Conservation (phyloP, 2,113 vertebrate species). For the Proteles cristata region DNA sequence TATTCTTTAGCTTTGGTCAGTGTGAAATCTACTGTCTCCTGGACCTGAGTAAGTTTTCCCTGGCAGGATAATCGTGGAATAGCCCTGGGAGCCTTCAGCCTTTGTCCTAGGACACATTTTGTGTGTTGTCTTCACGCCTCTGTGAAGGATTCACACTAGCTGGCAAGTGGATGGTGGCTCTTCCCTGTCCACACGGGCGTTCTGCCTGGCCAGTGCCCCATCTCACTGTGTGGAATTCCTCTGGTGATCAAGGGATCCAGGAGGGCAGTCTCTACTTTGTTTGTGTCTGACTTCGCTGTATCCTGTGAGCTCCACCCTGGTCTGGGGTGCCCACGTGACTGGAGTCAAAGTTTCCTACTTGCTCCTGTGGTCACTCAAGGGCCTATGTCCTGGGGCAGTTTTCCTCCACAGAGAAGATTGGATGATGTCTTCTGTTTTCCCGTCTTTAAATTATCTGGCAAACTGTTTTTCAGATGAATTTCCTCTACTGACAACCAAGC, state of each 20-base stretch:
- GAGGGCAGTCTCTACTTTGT: neutral
- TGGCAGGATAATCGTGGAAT: neutral
- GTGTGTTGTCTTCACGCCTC: neutral
- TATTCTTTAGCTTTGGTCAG: neutral
- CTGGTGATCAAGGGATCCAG: too few species aligned
- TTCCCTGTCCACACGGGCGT: neutral
- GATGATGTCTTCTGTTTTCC: neutral
- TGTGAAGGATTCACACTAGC: neutral
- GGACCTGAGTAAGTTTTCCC: neutral
- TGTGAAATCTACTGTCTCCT: neutral
- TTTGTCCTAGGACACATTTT: neutral
- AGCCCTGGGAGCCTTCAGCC: neutral
- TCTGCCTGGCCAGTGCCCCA: neutral
- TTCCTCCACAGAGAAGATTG: neutral
- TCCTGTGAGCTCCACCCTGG: neutral
- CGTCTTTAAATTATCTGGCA: neutral
- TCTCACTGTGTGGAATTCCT: neutral
- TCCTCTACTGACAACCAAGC: conserved; percentile 96
- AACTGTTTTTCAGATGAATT: conserved; percentile 92
- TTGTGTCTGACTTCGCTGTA: neutral
- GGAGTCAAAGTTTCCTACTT: neutral
- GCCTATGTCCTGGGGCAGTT: neutral
- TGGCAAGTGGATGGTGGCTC: neutral
- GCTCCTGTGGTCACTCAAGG: neutral
- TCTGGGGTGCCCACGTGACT: fast-evolving